These are phyloP conservation scores for Scylla paramamosain DNA, from an alignment of 1,140 invertebrate species.

Conservation along the genomic window DNA sequence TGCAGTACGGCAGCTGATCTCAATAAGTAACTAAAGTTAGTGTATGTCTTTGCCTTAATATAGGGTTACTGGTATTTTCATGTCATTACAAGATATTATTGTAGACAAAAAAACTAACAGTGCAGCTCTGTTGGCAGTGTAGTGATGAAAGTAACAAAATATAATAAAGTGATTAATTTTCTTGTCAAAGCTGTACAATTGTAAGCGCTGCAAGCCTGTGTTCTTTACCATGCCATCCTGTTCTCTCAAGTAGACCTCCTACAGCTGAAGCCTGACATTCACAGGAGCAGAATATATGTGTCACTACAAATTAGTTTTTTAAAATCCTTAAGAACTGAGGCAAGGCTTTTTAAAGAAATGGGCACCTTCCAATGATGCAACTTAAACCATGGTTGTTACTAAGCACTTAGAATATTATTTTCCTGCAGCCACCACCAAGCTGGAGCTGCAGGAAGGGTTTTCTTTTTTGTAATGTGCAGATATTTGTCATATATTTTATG, in stretches of 20 bases:
- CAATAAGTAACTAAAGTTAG: conserved; percentile 14
- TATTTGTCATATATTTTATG: conserved; percentile 45
- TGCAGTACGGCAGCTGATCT: neutral
- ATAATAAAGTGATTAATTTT: neutral
- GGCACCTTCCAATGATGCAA: neutral
- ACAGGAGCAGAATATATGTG: neutral
- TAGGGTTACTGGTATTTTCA: conserved; percentile 14
- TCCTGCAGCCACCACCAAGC: neutral
- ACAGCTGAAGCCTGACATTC: neutral
- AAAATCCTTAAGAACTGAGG: neutral
- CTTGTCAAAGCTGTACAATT: neutral
- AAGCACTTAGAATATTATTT: conserved; percentile 34
- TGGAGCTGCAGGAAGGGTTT: conserved; percentile 8
- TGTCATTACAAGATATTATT: neutral
- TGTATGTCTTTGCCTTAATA: neutral
- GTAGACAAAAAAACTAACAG: neutral
- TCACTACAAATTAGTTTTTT: neutral
- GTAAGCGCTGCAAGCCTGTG: conserved; percentile 23
- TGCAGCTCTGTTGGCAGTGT: neutral
- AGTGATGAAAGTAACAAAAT: neutral
- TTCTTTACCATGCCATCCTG: conserved; percentile 34
- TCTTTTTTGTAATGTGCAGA: conserved; percentile 28
- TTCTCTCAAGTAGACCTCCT: neutral
- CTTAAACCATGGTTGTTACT: conserved; percentile 37
- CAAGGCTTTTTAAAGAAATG: neutral